phyloP scores from a whole-genome alignment of 2,113 vertebrate species.

The Vimba vimba region DNA sequence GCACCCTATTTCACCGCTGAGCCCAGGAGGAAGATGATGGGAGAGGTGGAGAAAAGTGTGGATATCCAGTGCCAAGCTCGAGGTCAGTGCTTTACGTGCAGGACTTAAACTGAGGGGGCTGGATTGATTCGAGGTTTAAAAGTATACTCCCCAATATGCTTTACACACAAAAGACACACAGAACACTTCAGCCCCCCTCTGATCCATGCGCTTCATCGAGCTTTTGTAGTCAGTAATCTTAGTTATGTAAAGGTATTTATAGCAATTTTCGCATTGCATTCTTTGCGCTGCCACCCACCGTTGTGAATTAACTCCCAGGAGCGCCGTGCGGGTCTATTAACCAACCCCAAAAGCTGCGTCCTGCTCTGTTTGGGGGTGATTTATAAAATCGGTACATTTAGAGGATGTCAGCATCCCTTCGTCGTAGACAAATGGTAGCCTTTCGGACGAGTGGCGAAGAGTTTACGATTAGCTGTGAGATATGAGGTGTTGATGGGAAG shows the following conservation, averaged over 20 bases:
- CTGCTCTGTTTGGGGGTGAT: conserved; percentile 44
- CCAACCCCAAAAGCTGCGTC: not conserved
- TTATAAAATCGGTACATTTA: conserved; percentile 52
- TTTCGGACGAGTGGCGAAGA: conserved; percentile 31
- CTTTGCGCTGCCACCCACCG: not conserved
- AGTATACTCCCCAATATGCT: not conserved
- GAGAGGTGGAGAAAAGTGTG: conserved; percentile 83
- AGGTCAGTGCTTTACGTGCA: conserved; percentile 75
- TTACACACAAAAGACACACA: conserved; percentile 7
- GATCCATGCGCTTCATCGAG: not conserved
- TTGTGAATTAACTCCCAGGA: not conserved
- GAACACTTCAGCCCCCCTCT: conserved; percentile 12
- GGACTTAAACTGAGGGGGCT: not conserved
- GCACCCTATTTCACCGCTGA: conserved; percentile 82
- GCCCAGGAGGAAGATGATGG: conserved; percentile 79
- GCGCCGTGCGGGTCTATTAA: conserved; percentile 16
- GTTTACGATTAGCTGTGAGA: conserved; percentile 55
- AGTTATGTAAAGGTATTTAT: conserved; percentile 24
- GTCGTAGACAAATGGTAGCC: conserved; percentile 51
- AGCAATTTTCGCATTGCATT: not conserved
- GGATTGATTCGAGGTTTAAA: conserved; percentile 7
- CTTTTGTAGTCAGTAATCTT: conserved; percentile 26
- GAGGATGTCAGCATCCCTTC: conserved; percentile 48
- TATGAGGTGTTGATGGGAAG: conserved; percentile 55
- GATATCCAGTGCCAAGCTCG: conserved; percentile 85